A percentile compares a stretch with the other conserved stretches of the same genome.
phyloP scores from a whole-genome alignment of 2,888 invertebrate genomes.

The Cephus nigrinus region DNA sequence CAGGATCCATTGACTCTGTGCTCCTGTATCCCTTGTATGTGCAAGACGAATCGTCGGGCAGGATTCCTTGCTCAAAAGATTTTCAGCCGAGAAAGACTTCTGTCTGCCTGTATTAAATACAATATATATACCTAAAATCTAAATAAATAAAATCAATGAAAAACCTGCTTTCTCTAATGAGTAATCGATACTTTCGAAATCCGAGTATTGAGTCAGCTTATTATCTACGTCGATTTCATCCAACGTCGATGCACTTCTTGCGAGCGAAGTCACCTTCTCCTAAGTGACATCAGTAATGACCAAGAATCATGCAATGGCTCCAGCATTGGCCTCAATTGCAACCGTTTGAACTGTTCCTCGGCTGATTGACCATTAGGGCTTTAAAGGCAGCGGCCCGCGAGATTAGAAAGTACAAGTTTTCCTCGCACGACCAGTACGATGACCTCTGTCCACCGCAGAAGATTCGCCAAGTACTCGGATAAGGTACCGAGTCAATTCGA shows the following conservation, averaged over 20 bases:
- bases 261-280: not conserved
- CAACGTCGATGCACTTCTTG: not conserved
- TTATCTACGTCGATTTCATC: not conserved
- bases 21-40: not conserved
- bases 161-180: not conserved
- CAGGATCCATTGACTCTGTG: not conserved
- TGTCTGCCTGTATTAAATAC: not conserved
- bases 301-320: constrained; percentile 8
- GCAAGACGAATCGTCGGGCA: not conserved
- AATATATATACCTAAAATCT: not conserved
- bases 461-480: not conserved
- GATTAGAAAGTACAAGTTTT: constrained; percentile 20
- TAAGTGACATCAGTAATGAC: not conserved
- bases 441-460: not conserved
- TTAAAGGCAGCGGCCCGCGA: not conserved
- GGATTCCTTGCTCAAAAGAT: not conserved
- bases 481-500: not conserved
- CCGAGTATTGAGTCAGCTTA: not conserved
- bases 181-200: not conserved
- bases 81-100: not conserved
- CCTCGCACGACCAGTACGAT: constrained; percentile 13
- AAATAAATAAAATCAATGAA: not conserved
- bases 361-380: constrained; percentile 36
- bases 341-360: constrained; percentile 33
- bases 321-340: constrained; percentile 39